These are phyloP conservation scores for Leptoteleia sp. DNA, from an alignment of 1,140 invertebrate species.

Conservation along the genomic window DNA sequence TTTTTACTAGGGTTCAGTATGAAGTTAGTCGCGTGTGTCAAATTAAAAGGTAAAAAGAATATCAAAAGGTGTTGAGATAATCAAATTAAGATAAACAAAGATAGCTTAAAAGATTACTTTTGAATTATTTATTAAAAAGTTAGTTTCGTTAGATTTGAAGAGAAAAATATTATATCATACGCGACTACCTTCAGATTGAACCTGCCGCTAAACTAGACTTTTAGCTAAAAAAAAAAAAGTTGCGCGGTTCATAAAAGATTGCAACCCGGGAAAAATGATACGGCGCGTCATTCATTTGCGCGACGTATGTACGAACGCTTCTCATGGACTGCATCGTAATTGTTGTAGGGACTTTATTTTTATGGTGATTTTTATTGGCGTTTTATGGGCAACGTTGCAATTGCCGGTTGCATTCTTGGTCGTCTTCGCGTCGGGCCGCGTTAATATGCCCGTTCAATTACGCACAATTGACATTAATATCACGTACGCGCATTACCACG, in stretches of 20 bases:
- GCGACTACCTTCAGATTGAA: too few relatives aligned
- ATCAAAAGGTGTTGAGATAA: too few relatives aligned
- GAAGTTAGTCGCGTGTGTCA: too few relatives aligned
- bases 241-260: conserved; percentile 2
- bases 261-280: conserved; percentile 19
- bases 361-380: conserved; percentile 57
- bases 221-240: too few relatives aligned
- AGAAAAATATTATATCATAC: too few relatives aligned
- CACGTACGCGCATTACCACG: conserved; percentile 53
- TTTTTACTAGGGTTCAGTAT: too few relatives aligned
- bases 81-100: too few relatives aligned
- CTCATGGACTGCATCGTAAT: conserved; percentile 44
- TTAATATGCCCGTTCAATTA: conserved; percentile 61
- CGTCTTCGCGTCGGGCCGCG: conserved; percentile 37
- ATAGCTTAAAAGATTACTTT: too few relatives aligned
- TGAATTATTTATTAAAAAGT: too few relatives aligned
- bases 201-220: too few relatives aligned
- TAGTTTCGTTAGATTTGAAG: too few relatives aligned
- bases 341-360: conserved; percentile 51
- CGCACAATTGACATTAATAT: conserved; percentile 55
- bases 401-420: conserved; percentile 50
- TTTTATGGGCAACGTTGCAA: conserved; percentile 48
- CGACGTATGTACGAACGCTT: conserved; percentile 19
- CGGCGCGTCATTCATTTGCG: conserved; percentile 17
- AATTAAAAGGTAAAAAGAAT: too few relatives aligned